Conservation (phyloP, 2,113 vertebrate species). For the Mandrillus leucophaeus region DNA sequence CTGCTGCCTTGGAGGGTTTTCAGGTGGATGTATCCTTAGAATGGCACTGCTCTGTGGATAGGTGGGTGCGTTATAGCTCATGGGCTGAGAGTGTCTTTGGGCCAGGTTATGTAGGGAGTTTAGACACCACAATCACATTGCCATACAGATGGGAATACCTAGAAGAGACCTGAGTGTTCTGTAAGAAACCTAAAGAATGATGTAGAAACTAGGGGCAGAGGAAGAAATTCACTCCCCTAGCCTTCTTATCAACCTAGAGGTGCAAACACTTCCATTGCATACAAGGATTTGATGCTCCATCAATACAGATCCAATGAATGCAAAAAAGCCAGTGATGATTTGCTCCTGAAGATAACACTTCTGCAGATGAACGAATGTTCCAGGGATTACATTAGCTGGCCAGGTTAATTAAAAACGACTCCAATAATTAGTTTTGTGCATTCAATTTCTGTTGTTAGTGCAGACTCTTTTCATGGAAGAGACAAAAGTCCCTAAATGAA, state of each 20-base stretch:
- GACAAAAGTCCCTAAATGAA: conserved; percentile 22
- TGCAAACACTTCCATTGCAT: not conserved
- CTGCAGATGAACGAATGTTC: not conserved
- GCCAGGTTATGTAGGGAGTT: not conserved
- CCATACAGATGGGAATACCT: not conserved
- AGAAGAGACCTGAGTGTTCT: not conserved
- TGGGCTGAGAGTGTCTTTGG: not conserved
- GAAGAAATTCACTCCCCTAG: not conserved
- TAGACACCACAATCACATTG: too few relatives aligned
- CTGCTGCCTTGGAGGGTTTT: not conserved
- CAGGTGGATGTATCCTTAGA: not conserved
- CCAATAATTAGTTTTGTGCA: conserved; percentile 33
- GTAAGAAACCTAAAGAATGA: not conserved
- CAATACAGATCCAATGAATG: not conserved
- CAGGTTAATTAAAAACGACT: conserved; percentile 66
- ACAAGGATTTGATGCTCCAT: not conserved
- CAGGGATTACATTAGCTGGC: conserved; percentile 12
- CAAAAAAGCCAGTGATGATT: not conserved
- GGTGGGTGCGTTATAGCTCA: not conserved
- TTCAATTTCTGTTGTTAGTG: conserved; percentile 28
- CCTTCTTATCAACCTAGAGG: not conserved
- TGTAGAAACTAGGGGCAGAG: not conserved
- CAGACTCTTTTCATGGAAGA: conserved; percentile 14
- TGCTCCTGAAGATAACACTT: not conserved
- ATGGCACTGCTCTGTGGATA: not conserved